Base-by-base conservation (phyloP, 1,140 invertebrate genomes). In the Triops longicaudatus region DNA sequence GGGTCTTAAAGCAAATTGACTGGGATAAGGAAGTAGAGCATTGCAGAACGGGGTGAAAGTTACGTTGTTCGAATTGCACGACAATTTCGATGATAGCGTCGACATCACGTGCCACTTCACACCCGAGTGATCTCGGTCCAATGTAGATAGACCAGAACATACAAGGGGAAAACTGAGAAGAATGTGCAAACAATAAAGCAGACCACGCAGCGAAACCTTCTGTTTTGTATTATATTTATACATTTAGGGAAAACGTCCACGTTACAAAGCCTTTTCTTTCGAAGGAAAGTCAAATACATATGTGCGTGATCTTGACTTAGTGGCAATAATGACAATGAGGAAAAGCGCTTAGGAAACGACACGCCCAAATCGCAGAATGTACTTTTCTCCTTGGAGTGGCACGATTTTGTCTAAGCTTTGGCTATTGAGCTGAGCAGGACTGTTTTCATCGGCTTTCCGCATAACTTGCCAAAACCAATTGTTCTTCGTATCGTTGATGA, bases 401-500 rank as follows among this genome's bases (percentile, higher is more conserved):
- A 63, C 50, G 14, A 63, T 63, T 22, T 22, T 17, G 50, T 63
- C 50, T 14, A 63, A 63, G n/a, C 50, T 63, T 63, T 63, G 50
- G 14, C 50, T 22, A 22, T 22, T 63, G 50, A 14, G 50, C 50
- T 63, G 74, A 43, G 76, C 72, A 17, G 75, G 37, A 26, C 72
- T 76, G 14, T 28, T 26, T 28, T 42, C 73, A 14, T 73, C 27
- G 26, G 75, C 42, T 76, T 74, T 73, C 37, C 78, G 76, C 42
- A 77, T 31, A 26, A 73, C 72, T 27, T 72, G 63, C 76, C 76
- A 77, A 26, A 72, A 73, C 76, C 76, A 77, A 73, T 77, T 77
- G n/a, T 77, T 77, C 44, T 77, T 77, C 31, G 17, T n/a, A 44
- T 77, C 76, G 41, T 77, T 77, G 27, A 37, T 26, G 0, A 77